Evolutionary conservation across 2,797 vertebrate genomes (phyloP).

Genomic region (Sebastes steindachneri): DNA sequence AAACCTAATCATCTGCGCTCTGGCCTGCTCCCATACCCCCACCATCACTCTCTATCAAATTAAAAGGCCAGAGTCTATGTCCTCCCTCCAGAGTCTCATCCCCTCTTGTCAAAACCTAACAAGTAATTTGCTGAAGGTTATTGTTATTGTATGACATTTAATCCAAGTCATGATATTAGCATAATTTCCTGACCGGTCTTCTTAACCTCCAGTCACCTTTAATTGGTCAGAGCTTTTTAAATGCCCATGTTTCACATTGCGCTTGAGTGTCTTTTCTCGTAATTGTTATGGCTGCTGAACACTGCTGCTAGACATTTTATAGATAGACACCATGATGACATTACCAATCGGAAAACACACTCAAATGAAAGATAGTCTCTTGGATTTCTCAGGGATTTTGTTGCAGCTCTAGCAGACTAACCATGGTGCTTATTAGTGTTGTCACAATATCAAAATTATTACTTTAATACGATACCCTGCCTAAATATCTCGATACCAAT

Average conservation of each 20-base stretch:
- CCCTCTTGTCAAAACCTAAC: conserved; percentile 67
- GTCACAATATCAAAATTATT: too few species aligned
- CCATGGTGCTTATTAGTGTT: background rate
- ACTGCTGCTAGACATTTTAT: conserved; percentile 10
- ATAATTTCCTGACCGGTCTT: conserved; percentile 67
- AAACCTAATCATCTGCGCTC: conserved; percentile 18
- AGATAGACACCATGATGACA: background rate
- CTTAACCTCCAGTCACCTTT: conserved; percentile 71
- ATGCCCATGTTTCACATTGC: conserved; percentile 14
- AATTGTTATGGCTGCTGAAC: conserved; percentile 24
- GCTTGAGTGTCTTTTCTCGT: conserved; percentile 4
- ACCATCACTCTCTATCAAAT: conserved; percentile 59
- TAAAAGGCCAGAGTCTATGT: conserved; percentile 58
- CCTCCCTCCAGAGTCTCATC: conserved; percentile 28
- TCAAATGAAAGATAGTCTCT: background rate
- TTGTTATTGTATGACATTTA: conserved; percentile 78
- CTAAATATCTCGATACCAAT: too few species aligned
- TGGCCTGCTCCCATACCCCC: conserved; percentile 18
- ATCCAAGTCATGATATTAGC: conserved; percentile 76
- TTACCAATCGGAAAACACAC: background rate
- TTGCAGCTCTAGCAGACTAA: background rate
- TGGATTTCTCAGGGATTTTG: background rate
- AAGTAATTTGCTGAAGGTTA: conserved; percentile 74
- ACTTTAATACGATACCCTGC: too few species aligned
- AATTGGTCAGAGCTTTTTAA: conserved; percentile 54